Conservation (phyloP, 1,140 invertebrate species). For the Mycetomoellerius zeteki region DNA sequence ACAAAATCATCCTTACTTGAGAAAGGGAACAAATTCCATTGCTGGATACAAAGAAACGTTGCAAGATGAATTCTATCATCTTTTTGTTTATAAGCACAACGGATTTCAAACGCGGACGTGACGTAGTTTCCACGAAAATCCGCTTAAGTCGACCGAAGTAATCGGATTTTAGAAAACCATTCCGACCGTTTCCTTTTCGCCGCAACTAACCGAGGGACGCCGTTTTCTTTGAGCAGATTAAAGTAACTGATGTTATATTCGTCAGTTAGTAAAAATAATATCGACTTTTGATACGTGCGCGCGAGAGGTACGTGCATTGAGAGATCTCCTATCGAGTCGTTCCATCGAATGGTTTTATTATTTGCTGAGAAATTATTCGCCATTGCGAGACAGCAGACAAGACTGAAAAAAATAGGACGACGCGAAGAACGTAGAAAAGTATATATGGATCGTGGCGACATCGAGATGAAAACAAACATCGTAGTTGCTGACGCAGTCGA, state of each 20-base stretch:
- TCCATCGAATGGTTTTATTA: neutral
- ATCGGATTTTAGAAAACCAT: slow-evolving; percentile 74
- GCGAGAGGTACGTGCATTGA: neutral
- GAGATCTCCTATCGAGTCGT: neutral
- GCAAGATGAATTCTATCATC: slow-evolving; percentile 58
- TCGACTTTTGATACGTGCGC: neutral
- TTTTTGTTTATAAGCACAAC: slow-evolving; percentile 67
- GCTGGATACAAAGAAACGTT: slow-evolving; percentile 57
- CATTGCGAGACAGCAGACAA: neutral
- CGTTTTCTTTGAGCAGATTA: slow-evolving; percentile 46
- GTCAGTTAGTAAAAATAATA: slow-evolving; percentile 11
- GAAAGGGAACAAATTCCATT: slow-evolving; percentile 54
- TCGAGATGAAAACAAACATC: slow-evolving; percentile 83
- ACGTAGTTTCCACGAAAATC: slow-evolving; percentile 71
- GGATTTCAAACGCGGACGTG: slow-evolving; percentile 61
- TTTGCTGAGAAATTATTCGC: slow-evolving; percentile 11
- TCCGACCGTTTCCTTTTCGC: slow-evolving; percentile 46
- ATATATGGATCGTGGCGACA: slow-evolving; percentile 62
- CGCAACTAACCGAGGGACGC: slow-evolving; percentile 38
- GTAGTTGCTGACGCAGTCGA: slow-evolving; percentile 82
- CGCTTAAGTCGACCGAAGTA: slow-evolving; percentile 74
- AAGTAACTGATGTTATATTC: slow-evolving; percentile 37
- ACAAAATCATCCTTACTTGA: slow-evolving; percentile 21
- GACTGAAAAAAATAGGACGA: slow-evolving; percentile 26
- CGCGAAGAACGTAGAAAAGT: slow-evolving; percentile 16